These are phyloP conservation scores for Agonopterix alstromeriana DNA, from an alignment of 2,888 invertebrate genomes.

Conservation along the genomic window DNA sequence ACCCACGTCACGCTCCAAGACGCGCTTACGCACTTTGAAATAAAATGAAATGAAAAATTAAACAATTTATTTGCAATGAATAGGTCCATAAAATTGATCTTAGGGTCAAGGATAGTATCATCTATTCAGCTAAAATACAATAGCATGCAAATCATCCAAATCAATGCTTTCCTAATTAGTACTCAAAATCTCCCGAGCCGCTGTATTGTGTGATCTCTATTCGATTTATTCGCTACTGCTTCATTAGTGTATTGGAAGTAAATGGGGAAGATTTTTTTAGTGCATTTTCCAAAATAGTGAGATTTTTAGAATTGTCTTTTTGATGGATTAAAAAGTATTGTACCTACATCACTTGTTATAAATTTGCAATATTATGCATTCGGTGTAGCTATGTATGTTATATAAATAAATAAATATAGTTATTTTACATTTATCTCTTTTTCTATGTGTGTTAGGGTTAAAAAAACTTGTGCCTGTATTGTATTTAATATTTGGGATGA, in stretches of 20 bases:
- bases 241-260: not conserved
- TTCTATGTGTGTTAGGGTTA: conserved; percentile 35
- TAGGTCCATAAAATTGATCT: too few relatives aligned
- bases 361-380: conserved; percentile 12
- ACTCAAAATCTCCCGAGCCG: too few relatives aligned
- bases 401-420: conserved; percentile 8
- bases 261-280: conserved; percentile 4
- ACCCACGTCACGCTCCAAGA: too few relatives aligned
- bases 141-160: too few relatives aligned
- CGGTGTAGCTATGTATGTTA: conserved; percentile 9
- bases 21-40: too few relatives aligned
- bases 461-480: conserved; percentile 41
- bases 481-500: conserved; percentile 4
- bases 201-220: too few relatives aligned
- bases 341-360: conserved; percentile 13
- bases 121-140: too few relatives aligned
- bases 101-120: too few relatives aligned
- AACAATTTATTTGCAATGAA: too few relatives aligned
- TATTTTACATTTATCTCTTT: conserved; percentile 21
- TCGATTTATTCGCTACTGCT: not conserved
- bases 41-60: too few relatives aligned
- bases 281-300: conserved; percentile 13
- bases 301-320: conserved; percentile 16
- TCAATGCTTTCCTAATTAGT: too few relatives aligned
- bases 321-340: not conserved